A percentile compares a stretch with the other conserved stretches of the same genome.
These are phyloP conservation scores for Platycheirus albimanus DNA, from an alignment of 2,888 invertebrate genomes.

Conservation along the genomic window DNA sequence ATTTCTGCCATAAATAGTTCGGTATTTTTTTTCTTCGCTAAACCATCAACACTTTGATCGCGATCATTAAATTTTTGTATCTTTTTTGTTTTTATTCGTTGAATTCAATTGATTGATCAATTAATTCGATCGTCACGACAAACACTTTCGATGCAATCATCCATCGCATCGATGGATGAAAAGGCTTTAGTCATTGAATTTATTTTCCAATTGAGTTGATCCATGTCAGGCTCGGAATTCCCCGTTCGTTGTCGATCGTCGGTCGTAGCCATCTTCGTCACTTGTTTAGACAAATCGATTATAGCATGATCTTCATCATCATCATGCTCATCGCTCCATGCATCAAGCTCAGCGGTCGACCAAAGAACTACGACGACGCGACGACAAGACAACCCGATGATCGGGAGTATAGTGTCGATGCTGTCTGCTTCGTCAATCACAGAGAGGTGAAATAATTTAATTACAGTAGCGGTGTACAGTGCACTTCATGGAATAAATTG, in stretches of 20 bases:
- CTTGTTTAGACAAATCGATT: constrained; percentile 66
- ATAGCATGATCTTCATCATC: constrained; percentile 65
- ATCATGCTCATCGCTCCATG: too few species aligned
- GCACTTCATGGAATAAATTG: constrained; percentile 68
- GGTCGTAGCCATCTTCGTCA: constrained; percentile 21
- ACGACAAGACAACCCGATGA: constrained; percentile 35
- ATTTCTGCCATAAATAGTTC: constrained; percentile 45
- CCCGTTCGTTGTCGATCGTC: constrained; percentile 1
- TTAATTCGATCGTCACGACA: constrained; percentile 71
- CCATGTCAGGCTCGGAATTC: constrained; percentile 20
- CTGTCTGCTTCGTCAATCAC: constrained; percentile 56
- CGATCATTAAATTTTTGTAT: constrained; percentile 38
- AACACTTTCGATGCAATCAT: constrained; percentile 65
- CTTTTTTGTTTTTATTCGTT: neutral
- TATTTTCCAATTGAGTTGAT: constrained; percentile 64
- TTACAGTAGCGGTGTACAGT: constrained; percentile 66
- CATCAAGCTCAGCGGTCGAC: constrained; percentile 20
- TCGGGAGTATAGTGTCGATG: constrained; percentile 42
- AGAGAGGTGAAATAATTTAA: constrained; percentile 69
- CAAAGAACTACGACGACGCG: constrained; percentile 31
- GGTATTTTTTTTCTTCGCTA: constrained; percentile 19
- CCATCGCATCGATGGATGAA: constrained; percentile 6
- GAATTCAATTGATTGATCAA: constrained; percentile 66
- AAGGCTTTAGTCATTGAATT: constrained; percentile 45
- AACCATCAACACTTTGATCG: constrained; percentile 53